Evolutionary conservation across 2,797 vertebrate genomes (phyloP), one percentile per base, ranked within the genome.

Genomic region (Ceyx erithaca): DNA sequence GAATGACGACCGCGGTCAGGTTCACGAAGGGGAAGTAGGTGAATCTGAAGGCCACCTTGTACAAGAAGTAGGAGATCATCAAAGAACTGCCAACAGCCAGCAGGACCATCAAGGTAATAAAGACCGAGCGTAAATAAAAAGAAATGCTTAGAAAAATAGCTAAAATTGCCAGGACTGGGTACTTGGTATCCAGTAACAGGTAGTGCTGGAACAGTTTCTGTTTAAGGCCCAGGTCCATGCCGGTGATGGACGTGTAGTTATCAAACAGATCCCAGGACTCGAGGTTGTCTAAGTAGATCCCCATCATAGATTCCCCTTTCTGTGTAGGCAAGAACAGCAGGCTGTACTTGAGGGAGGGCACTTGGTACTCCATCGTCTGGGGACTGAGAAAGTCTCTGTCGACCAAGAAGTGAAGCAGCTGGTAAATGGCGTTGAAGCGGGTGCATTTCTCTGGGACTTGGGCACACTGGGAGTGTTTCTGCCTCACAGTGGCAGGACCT

Each of bases 221-320:
- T 97, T 99, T 99, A 97, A 99, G 98, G 90, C 99, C 99, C 85
- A 99, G 97, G 96, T 99, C 99, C 98, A 99, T 99, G 72, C 99
- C 99, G 4, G 99, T 99, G 92, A 99, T 98, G 2, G 98, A 98
- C 0, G 98, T 99, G 25, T 98, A 99, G 86, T 99, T 99, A 95
- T 99, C 98, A 14, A 98, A 98, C 59, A 99, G 98, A 73, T 98
- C 98, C 91, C 97, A 97, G 23, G 98, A 97, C 61, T 98, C 98
- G 1, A 99, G 97, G 67, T 98, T 99, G 78, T 98, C 98, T 96
- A 99, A 97, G 95, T 99, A 99, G 68, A 99, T 99, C 82, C 98
- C 98, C 98, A 99, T 98, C 98, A 99, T 98, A 81, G 98, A 97
- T 54, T 98, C 97, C 19, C 99, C 99, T 96, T 99, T 99, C 76